These are phyloP conservation scores for Prenolepis imparis DNA, from an alignment of 2,888 invertebrate genomes.

Conservation along the genomic window DNA sequence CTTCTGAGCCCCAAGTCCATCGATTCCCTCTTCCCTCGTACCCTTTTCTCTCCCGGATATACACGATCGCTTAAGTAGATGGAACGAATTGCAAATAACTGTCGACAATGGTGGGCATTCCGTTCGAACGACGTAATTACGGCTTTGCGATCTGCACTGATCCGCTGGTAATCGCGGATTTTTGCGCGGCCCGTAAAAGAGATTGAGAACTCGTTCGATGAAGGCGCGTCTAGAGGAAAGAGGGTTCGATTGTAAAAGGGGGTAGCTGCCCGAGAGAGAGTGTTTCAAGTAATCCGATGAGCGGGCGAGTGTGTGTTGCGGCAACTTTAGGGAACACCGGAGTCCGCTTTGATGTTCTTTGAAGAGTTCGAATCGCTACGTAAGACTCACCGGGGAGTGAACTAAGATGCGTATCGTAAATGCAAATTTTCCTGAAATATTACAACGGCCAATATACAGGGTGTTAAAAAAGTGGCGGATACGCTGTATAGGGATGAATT, in stretches of 20 bases:
- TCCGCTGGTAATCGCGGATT: constrained; percentile 36
- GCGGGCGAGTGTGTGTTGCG: constrained; percentile 26
- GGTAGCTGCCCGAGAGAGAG: constrained; percentile 10
- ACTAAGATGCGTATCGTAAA: constrained; percentile 35
- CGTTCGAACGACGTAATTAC: constrained; percentile 46
- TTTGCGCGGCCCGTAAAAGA: constrained; percentile 38
- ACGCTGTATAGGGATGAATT: too few species aligned
- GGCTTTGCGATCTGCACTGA: constrained; percentile 14
- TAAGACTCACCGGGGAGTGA: constrained; percentile 26
- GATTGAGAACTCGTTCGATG: constrained; percentile 28
- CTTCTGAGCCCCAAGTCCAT: constrained; percentile 3
- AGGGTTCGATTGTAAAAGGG: constrained; percentile 33
- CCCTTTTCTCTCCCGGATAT: not conserved
- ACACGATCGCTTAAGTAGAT: constrained; percentile 47
- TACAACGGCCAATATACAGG: constrained; percentile 25
- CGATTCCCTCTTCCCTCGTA: not conserved
- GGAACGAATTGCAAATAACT: constrained; percentile 57
- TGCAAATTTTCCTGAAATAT: constrained; percentile 32
- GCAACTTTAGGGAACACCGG: constrained; percentile 40
- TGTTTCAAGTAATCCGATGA: constrained; percentile 45
- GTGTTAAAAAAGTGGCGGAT: too few species aligned
- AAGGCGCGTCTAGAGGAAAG: not conserved
- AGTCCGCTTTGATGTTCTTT: constrained; percentile 41
- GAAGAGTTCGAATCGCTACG: constrained; percentile 50
- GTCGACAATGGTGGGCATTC: constrained; percentile 23